phyloP scores from a whole-genome alignment of 64 coral and sea anemone species.

The Exaiptasia diaphana region DNA sequence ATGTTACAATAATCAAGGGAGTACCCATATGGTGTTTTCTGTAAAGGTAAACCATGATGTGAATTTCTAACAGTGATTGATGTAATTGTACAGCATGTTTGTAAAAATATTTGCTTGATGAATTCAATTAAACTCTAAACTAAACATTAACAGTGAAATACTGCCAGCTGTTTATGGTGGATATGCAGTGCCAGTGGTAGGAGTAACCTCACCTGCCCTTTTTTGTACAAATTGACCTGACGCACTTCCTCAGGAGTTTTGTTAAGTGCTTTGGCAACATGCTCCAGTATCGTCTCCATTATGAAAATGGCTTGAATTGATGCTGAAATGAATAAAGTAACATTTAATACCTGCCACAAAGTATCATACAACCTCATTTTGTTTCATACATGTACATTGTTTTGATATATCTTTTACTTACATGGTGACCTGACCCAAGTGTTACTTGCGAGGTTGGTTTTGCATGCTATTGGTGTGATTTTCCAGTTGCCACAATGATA shows the following conservation, averaged over 20 bases:
- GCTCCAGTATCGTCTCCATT: slow-evolving; percentile 85
- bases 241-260: slow-evolving; percentile 79
- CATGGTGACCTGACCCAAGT: slow-evolving; percentile 66
- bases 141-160: too few relatives aligned
- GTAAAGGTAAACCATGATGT: too few relatives aligned
- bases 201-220: slow-evolving; percentile 60
- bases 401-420: background rate
- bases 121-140: too few relatives aligned
- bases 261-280: slow-evolving; percentile 80
- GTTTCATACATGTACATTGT: background rate
- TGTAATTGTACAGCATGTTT: too few relatives aligned
- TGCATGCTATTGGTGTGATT: slow-evolving; percentile 51
- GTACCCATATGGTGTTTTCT: background rate
- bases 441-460: slow-evolving; percentile 62
- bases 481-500: slow-evolving; percentile 90
- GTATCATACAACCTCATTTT: background rate
- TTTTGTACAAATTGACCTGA: slow-evolving; percentile 71
- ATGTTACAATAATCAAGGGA: slow-evolving; percentile 58
- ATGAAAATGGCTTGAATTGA: slow-evolving; percentile 66
- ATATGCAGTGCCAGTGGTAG: too few relatives aligned
- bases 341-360: background rate
- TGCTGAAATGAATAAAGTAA: slow-evolving; percentile 27
- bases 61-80: too few relatives aligned
- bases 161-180: too few relatives aligned
- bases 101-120: too few relatives aligned